These are phyloP conservation scores for Cheilosia vernalis DNA, from an alignment of 2,888 invertebrate genomes.

Conservation along the genomic window DNA sequence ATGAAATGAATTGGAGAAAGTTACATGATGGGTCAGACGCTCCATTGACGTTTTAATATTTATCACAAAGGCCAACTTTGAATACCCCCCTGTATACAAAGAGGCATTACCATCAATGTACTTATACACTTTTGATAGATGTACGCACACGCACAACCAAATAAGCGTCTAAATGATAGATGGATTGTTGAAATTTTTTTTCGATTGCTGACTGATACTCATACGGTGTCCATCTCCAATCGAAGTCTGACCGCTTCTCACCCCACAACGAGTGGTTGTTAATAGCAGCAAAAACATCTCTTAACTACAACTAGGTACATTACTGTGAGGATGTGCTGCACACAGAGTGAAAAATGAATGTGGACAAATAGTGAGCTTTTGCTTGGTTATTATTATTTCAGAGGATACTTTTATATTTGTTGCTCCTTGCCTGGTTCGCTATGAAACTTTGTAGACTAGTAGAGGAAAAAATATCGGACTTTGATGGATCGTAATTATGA, in stretches of 20 bases:
- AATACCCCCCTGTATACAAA: constrained; percentile 42
- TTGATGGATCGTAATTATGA: constrained; percentile 73
- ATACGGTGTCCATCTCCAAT: constrained; percentile 29
- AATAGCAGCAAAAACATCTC: constrained; percentile 46
- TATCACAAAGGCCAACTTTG: constrained; percentile 62
- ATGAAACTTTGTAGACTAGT: constrained; percentile 60
- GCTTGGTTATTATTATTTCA: constrained; percentile 65
- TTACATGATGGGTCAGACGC: constrained; percentile 48
- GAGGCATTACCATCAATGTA: constrained; percentile 30
- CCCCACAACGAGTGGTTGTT: constrained; percentile 21
- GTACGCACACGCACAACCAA: background rate
- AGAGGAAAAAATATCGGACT: constrained; percentile 33
- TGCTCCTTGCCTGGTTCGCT: constrained; percentile 24
- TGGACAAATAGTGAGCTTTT: constrained; percentile 35
- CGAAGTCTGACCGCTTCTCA: constrained; percentile 47
- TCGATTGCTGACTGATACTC: constrained; percentile 48
- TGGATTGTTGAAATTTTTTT: constrained; percentile 55
- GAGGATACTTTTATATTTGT: constrained; percentile 12
- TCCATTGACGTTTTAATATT: constrained; percentile 68
- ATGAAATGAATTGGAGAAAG: constrained; percentile 72
- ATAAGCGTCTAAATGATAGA: constrained; percentile 54
- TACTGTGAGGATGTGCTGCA: constrained; percentile 2
- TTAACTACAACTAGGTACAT: constrained; percentile 19
- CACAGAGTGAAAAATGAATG: constrained; percentile 55
- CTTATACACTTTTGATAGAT: background rate